These are phyloP conservation scores for Peromyscus maniculatus DNA, from an alignment of 2,113 vertebrate species.

Conservation along the genomic window DNA sequence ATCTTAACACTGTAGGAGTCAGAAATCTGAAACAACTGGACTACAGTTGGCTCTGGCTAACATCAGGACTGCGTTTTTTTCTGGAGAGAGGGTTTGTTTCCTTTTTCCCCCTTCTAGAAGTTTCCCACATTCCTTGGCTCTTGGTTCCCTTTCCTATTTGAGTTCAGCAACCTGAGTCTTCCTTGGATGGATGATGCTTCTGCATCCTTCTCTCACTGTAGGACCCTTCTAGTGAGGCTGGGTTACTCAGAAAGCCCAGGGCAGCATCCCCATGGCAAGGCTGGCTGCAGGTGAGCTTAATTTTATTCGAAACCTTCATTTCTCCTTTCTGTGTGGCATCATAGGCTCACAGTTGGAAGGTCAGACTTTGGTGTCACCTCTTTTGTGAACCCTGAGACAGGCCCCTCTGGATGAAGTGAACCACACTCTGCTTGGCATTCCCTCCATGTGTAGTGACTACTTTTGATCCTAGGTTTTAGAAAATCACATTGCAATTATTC, in stretches of 20 bases:
- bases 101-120: neutral
- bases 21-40: neutral
- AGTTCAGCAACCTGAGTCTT: neutral
- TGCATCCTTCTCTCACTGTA: neutral
- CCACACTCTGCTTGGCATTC: neutral
- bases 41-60: neutral
- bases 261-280: no score
- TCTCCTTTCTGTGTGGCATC: neutral
- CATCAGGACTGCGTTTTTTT: neutral
- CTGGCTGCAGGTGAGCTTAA: fast-evolving
- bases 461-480: neutral
- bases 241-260: neutral
- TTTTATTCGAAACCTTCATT: no score
- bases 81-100: neutral
- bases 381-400: neutral
- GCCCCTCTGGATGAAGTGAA: neutral
- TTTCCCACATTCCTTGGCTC: no score
- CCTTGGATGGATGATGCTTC: neutral
- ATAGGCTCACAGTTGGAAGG: neutral
- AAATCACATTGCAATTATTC: neutral
- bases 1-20: neutral
- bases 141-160: neutral
- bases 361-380: neutral
- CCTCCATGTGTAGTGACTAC: no score
- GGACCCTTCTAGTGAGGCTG: no score